Conservation (phyloP, 64 coral and sea anemone genomes). For the Porites australiensis region DNA sequence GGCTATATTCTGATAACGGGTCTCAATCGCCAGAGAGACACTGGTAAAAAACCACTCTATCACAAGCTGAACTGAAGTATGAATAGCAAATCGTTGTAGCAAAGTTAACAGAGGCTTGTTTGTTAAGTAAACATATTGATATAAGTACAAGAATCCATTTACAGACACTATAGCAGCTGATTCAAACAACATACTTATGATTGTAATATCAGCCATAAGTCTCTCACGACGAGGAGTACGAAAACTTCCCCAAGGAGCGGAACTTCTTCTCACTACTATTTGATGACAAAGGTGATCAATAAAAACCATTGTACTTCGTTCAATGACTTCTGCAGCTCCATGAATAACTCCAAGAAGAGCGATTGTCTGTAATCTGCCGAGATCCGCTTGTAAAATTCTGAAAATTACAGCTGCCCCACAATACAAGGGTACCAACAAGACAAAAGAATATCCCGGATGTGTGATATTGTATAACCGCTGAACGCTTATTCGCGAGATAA, state of each 20-base stretch:
- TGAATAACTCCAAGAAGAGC: constrained; percentile 35
- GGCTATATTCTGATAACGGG: constrained; percentile 23
- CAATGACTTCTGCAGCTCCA: not conserved
- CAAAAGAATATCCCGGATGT: constrained; percentile 11
- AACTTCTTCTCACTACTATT: not conserved
- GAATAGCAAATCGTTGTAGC: not conserved
- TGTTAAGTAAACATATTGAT: not conserved
- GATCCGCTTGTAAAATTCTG: constrained; percentile 24
- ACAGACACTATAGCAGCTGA: constrained; percentile 13
- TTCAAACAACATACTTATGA: constrained; percentile 15
- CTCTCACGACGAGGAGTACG: constrained; percentile 15
- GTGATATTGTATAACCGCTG: not conserved
- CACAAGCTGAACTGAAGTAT: not conserved
- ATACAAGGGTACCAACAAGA: not conserved
- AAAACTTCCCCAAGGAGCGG: not conserved
- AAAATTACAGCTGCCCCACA: not conserved
- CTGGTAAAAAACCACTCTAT: constrained; percentile 16
- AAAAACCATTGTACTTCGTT: not conserved
- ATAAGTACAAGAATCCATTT: not conserved
- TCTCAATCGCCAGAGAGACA: not conserved
- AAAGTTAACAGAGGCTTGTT: not conserved
- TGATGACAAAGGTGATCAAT: not conserved
- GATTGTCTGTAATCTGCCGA: not conserved
- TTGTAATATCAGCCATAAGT: constrained; percentile 16
- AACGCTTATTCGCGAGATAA: constrained; percentile 2